These are phyloP conservation scores for Caenorhabditis drosophilae DNA, from an alignment of 2,888 invertebrate genomes.

Conservation along the genomic window DNA sequence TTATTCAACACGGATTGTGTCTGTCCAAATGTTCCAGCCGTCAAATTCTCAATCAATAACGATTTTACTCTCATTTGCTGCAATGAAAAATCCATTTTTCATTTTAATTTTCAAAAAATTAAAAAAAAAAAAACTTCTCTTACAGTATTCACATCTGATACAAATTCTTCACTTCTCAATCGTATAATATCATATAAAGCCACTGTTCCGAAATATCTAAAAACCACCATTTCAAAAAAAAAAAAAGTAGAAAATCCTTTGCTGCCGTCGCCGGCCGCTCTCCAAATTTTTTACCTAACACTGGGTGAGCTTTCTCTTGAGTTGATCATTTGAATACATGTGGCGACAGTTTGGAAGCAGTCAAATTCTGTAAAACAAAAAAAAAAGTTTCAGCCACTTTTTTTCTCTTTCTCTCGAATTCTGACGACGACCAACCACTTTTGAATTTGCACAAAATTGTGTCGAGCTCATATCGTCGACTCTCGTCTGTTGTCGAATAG, in stretches of 20 bases:
- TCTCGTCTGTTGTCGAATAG: conserved; percentile 40
- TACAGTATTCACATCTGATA: conserved; percentile 37
- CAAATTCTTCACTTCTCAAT: conserved; percentile 44
- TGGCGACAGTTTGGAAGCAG: conserved; percentile 21
- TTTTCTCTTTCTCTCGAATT: no score
- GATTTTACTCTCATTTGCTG: conserved; percentile 40
- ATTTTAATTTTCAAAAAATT: not conserved
- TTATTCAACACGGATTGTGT: conserved; percentile 43
- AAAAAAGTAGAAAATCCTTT: no score
- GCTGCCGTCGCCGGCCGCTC: no score
- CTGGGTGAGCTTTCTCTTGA: conserved; percentile 20
- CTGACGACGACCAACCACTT: conserved; percentile 37
- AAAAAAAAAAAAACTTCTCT: not conserved
- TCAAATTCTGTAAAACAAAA: conserved; percentile 19
- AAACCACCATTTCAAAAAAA: no score
- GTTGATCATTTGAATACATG: conserved; percentile 44
- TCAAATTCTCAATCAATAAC: conserved; percentile 42
- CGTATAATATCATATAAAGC: conserved; percentile 50
- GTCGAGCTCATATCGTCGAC: conserved; percentile 38
- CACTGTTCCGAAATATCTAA: conserved; percentile 49
- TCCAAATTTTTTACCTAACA: no score
- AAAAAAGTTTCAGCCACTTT: no score
- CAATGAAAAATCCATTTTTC: not conserved
- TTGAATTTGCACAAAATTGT: conserved; percentile 40
- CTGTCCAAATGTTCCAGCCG: conserved; percentile 26